Percentiles rank a stretch among this genome's conserved stretches.
These are phyloP conservation scores for Agrotis exclamationis DNA, from an alignment of 2,888 invertebrate genomes.

Conservation along the genomic window DNA sequence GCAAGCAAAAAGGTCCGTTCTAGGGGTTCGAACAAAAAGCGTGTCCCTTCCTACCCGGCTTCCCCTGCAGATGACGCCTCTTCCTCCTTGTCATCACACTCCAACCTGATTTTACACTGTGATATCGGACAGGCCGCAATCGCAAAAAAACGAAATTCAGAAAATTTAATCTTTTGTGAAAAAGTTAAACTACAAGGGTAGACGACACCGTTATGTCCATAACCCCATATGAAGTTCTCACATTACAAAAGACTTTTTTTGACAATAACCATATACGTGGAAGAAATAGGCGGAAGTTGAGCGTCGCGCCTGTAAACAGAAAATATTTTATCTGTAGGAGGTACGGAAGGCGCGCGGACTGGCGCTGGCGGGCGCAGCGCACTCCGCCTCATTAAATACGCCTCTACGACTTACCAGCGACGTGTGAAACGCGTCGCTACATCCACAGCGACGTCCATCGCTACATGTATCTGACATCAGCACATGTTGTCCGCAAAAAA, in stretches of 20 bases:
- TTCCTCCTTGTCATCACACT: constrained; percentile 51
- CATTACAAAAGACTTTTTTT: constrained; percentile 51
- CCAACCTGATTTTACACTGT: constrained; percentile 25
- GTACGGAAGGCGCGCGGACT: constrained; percentile 11
- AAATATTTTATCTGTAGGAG: constrained; percentile 49
- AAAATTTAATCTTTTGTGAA: constrained; percentile 29
- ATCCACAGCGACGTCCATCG: constrained; percentile 10
- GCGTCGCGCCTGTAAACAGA: constrained; percentile 28
- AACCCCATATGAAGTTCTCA: constrained; percentile 17
- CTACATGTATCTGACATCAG: constrained; percentile 6
- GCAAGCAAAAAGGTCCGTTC: constrained; percentile 45
- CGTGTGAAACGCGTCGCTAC: neutral
- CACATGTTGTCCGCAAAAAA: constrained; percentile 19
- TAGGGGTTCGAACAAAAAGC: constrained; percentile 46
- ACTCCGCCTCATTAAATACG: constrained; percentile 44
- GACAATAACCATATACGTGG: constrained; percentile 56
- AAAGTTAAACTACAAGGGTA: constrained; percentile 14
- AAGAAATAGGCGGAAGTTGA: constrained; percentile 41
- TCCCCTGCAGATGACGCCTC: constrained; percentile 59
- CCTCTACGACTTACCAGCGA: constrained; percentile 4
- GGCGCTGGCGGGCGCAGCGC: constrained; percentile 8
- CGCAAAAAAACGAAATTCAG: constrained; percentile 35
- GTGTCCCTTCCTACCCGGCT: constrained; percentile 36
- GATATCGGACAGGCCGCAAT: constrained; percentile 31
- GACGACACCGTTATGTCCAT: constrained; percentile 18